Evolutionary conservation across 1,140 invertebrate species (phyloP).

Genomic region (Globodera rostochiensis): DNA sequence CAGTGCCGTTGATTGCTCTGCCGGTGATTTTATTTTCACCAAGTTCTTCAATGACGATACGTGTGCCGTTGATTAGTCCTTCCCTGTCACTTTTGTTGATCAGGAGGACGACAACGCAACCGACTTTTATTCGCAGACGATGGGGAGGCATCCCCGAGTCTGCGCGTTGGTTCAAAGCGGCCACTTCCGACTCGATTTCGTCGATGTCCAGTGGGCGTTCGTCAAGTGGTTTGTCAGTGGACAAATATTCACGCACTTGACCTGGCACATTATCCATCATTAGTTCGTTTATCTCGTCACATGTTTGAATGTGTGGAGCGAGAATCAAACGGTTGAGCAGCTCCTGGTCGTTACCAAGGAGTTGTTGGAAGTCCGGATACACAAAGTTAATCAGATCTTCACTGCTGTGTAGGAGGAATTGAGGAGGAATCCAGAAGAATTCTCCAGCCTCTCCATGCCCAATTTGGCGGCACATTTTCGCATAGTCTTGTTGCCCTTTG

Average conservation of each 20-base stretch:
- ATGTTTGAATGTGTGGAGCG: conserved; percentile 1
- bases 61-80: conserved; percentile 29
- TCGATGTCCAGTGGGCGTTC: conserved; percentile 20
- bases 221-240: background rate
- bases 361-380: background rate
- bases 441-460: too few species aligned
- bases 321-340: background rate
- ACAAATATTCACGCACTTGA: background rate
- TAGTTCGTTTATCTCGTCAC: background rate
- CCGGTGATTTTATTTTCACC: background rate
- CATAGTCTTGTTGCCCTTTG: too few species aligned
- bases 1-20: background rate
- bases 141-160: conserved; percentile 16
- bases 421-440: too few species aligned
- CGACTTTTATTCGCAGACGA: conserved; percentile 18
- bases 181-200: too few species aligned
- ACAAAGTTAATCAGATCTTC: background rate
- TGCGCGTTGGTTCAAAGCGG: background rate
- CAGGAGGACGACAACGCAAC: conserved; percentile 19
- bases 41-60: conserved; percentile 18
- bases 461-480: too few species aligned
- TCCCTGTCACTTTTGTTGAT: background rate
- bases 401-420: too few species aligned
- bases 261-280: background rate
- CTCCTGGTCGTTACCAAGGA: background rate